Base-by-base conservation (phyloP, 2,888 invertebrate genomes). In the Ditula angustiorana region DNA sequence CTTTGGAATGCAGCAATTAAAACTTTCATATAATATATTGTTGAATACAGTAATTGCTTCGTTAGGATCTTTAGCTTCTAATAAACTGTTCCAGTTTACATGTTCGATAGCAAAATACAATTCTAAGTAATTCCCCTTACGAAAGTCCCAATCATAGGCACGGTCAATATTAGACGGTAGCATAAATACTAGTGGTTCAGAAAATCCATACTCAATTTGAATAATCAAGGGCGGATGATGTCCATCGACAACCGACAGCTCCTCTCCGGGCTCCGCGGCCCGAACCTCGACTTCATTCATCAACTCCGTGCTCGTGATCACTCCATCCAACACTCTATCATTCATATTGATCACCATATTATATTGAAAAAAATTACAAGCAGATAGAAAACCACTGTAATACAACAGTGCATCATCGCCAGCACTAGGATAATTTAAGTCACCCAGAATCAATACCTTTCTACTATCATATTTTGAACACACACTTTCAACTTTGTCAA, bases 301-400 rank as follows among this genome's bases (percentile, higher is more conserved):
- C 24, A 47, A 3, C 30, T 58, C 33, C 30, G 57, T 8, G 13
- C 57, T 46, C 30, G 57, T 46, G 5, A 57, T 44, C 46, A 46
- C 57, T 30, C 11, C 57, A 46, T 57, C 46, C 4, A 57, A 24
- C 57, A 57, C 13, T 56, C 56, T 46, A 8, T n/a, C 57, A 46
- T 46, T 44, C 57, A 46, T 30, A 57, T 57, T 35, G 5, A 0
- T 57, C 8, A 46, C 10, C 5, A 7, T 19, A 46, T 46, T 46
- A 19, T 19, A 46, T 10, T 46, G 19, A 19, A 7, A 7, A 3
- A 46, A 11, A 23, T 46, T 23, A 46, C 44, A 46, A 10, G 19
- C 7, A 11, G 23, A n/a, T 46, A 19, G 8, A 46, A 46, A 19
- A 46, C 35, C 11, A 0, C 26, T 7, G 26, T 35, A 35, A 4